Base-by-base conservation (phyloP, 2,113 vertebrate species). In the Eidolon helvum region DNA sequence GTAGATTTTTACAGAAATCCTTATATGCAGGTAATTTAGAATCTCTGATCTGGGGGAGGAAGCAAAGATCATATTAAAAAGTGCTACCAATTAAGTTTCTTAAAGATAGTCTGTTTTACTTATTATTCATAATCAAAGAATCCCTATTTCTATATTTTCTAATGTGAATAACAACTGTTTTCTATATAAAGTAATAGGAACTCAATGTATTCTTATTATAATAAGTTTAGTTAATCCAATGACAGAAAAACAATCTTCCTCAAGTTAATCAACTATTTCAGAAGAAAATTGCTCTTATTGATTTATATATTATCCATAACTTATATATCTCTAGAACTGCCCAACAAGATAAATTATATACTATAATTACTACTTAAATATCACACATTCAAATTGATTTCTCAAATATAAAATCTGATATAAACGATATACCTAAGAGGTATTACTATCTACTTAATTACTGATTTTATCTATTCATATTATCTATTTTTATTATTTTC, bases 11-110 rank as follows among this genome's bases (percentile, higher is more conserved):
- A 96, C 98, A 97, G 9, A 98, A 96, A 87, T 98, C 96, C 38
- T 92, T 98, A 92, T 98, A 98, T 30, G 55, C 95, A 5, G 99
- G 99, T 75, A 99, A 97, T 2, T 59, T 12, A 7, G 99, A 98
- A 82, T 99, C 99, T 96, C 18, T 98, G 88, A 99, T 96, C 99
- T 99, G 96, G 80, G 96, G 85, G 48, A 98, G 38, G 40, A 95
- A 71, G 2, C 89, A 77, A 87, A 78, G 19, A 53, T 3, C 0
- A 71, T 65, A 89, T 94, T 95, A 97, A 79, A 83, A 95, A 91
- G 85, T 69, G 28, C 16, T 86, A 65, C 4, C 18, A 87, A 57
- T 48, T 45, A 80, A 85, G 21, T 65, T 90, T 55, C 12, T 45
- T 80, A 80, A 86, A 45, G 24, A 78, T 3, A 72, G 33, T 8